Percentiles rank a stretch among this genome's conserved stretches.
Conservation (phyloP, 2,113 vertebrate genomes). For the Octodon degus region DNA sequence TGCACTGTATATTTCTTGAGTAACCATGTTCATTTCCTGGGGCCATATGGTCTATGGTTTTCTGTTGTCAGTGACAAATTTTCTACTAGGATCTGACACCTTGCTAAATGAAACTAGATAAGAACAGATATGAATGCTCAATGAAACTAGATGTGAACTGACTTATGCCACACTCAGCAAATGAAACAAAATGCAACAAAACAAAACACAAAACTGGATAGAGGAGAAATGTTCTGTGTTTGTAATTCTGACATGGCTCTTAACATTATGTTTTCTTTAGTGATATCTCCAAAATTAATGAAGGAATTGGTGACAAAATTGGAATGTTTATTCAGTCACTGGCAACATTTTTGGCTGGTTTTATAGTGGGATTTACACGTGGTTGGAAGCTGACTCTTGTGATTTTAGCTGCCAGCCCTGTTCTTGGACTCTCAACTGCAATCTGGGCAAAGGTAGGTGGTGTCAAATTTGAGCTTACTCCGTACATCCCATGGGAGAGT, state of each 20-base stretch:
- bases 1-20: not conserved
- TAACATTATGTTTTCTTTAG: constrained; percentile 84
- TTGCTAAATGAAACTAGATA: not conserved
- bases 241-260: constrained; percentile 38
- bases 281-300: constrained; percentile 96
- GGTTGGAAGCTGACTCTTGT: constrained; percentile 99
- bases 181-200: not conserved
- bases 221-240: constrained; percentile 3
- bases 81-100: not conserved
- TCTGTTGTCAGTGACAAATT: not conserved
- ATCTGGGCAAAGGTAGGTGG: constrained; percentile 92
- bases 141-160: not conserved
- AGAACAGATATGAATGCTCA: not conserved
- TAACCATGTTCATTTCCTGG: not conserved
- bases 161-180: not conserved
- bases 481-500: fast-evolving
- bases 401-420: constrained; percentile 94
- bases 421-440: constrained; percentile 91
- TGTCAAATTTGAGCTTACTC: not conserved
- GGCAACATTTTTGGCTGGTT: constrained; percentile 89
- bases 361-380: constrained; percentile 91
- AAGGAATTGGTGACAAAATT: constrained; percentile 96
- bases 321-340: constrained; percentile 90
- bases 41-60: not conserved
- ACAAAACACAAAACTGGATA: not conserved